These are phyloP conservation scores for Trichopoda pennipes DNA, from an alignment of 2,888 invertebrate genomes.

Conservation along the genomic window DNA sequence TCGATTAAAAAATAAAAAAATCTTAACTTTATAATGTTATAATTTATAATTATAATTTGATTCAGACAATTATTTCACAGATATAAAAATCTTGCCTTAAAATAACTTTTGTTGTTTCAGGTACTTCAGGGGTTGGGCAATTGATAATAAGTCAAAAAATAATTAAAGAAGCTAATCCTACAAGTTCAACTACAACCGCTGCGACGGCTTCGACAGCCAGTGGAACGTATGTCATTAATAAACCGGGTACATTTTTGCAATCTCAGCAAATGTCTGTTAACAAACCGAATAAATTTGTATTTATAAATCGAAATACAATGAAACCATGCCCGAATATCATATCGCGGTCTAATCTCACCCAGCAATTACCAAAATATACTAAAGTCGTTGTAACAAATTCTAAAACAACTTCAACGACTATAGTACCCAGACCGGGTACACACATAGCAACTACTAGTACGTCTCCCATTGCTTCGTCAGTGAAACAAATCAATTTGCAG, in stretches of 20 bases:
- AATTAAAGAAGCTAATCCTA: slow-evolving; percentile 74
- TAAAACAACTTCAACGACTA: slow-evolving; percentile 71
- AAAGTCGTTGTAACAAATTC: slow-evolving; percentile 76
- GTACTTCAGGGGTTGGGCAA: slow-evolving; percentile 70
- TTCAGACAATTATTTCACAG: too few relatives aligned
- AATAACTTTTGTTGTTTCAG: slow-evolving; percentile 28
- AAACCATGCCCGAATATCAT: slow-evolving; percentile 77
- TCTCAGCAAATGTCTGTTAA: slow-evolving; percentile 67
- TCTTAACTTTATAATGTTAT: too few relatives aligned
- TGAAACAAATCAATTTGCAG: slow-evolving; percentile 73
- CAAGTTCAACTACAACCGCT: slow-evolving; percentile 48
- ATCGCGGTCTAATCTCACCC: slow-evolving; percentile 73
- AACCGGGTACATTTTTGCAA: slow-evolving; percentile 70
- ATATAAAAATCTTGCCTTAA: too few relatives aligned
- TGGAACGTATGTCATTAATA: slow-evolving; percentile 76
- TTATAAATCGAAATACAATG: slow-evolving; percentile 79
- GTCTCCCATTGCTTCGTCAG: slow-evolving; percentile 70
- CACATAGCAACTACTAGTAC: slow-evolving; percentile 56
- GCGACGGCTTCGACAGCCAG: slow-evolving; percentile 52
- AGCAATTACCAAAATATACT: slow-evolving; percentile 74
- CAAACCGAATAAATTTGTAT: slow-evolving; percentile 78
- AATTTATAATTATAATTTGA: too few relatives aligned
- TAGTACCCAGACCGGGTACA: slow-evolving; percentile 69
- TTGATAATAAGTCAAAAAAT: slow-evolving; percentile 78
- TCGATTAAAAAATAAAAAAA: neutral